Base-by-base conservation (phyloP, 2,797 vertebrate genomes). In the Picus viridis region DNA sequence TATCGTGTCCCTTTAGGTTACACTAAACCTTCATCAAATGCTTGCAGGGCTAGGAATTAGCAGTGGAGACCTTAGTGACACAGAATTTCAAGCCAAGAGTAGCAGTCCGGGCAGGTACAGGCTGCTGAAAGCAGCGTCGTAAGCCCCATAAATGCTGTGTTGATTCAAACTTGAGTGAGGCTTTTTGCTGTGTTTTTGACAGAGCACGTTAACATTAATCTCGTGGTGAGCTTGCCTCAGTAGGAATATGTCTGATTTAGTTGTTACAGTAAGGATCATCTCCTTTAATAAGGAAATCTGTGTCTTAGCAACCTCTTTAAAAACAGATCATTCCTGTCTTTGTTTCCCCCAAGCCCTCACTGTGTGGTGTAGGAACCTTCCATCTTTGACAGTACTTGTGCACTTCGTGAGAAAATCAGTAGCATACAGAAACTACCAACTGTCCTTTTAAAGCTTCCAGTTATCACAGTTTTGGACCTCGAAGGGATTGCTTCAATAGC, bases 201-300 rank as follows among this genome's bases (percentile, higher is more conserved):
- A 43, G 56, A 56, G 30, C 20, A 1, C 8, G 8, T 81, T 90
- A 78, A 39, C 16, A 7, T 84, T 27, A 30, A 0, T 67, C n/a
- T 54, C 72, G 34, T 26, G 49, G 53, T 63, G 54, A 88, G 62
- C 22, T 53, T 91, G 39, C 57, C 30, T 82, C 74, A 6, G 9
- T 56, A 72, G 47, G 57, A 94, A n/a, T 78, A 47, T 27, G 67
- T 73, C 74, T 85, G 79, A 80, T 83, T 84, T 92, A 67, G 74
- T 84, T 82, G 81, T 84, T 91, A 57, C 47, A n/a, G 54, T 84
- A 88, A 73, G 83, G 88, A 93, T 96, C 83, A 92, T 93, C 78
- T 94, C 45, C 74, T 93, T 91, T 94, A 95, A 86, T 94, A 82
- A 94, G 81, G 86, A 94, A 94, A 68, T 93, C 93, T 84, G 41